Evolutionary conservation across 2,797 vertebrate genomes (phyloP).

Genomic region (Meriones psammophilus): DNA sequence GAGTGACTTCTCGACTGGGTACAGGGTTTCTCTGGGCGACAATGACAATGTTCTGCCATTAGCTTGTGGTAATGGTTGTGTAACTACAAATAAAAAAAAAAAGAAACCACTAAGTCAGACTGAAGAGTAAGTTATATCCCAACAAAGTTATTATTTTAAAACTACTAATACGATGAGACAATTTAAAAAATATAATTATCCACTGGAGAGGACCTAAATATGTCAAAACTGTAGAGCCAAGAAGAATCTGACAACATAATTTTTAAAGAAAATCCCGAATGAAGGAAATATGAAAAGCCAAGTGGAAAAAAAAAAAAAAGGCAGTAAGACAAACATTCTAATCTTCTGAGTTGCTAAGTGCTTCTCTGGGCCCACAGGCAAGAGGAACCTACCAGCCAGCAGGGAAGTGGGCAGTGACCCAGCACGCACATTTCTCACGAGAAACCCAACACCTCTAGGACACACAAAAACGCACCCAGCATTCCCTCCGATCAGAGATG

Average conservation of each 20-base stretch:
- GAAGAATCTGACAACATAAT: constrained; percentile 2
- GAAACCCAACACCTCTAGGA: background rate
- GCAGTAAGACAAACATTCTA: background rate
- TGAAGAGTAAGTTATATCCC: constrained; percentile 10
- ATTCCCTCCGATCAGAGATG: background rate
- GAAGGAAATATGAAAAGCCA: constrained; percentile 13
- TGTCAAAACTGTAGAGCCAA: constrained; percentile 19
- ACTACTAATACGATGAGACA: constrained; percentile 28
- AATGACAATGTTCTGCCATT: constrained; percentile 63
- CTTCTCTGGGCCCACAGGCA: constrained; percentile 2
- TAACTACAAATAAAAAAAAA: constrained; percentile 15
- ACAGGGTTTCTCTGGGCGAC: background rate
- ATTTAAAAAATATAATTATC: constrained; percentile 46
- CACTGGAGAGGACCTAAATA: background rate
- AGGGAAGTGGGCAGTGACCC: background rate
- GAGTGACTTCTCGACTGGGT: background rate
- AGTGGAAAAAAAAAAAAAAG: background rate
- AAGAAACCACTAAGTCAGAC: constrained; percentile 13
- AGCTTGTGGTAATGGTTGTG: background rate
- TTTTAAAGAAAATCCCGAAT: constrained; percentile 7
- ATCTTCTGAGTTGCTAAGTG: background rate
- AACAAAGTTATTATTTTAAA: constrained; percentile 39
- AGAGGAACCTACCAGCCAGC: background rate
- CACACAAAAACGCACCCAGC: background rate
- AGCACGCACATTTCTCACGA: constrained; percentile 21